Base-by-base conservation (phyloP, 2,797 vertebrate genomes). In the Gymnopithys bicolor region DNA sequence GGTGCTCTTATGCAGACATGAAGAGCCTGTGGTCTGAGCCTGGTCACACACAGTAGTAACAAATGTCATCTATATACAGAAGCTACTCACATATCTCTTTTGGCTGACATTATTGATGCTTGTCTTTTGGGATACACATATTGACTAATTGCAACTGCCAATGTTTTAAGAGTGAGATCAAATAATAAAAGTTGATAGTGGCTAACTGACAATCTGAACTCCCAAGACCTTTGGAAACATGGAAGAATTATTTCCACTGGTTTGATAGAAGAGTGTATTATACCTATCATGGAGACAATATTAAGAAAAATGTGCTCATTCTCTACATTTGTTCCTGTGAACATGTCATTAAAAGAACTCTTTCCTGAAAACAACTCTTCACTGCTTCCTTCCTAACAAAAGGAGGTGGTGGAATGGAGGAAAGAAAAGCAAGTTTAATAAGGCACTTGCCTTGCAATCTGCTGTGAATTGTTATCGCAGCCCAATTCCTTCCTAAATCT, bases 31-130 rank as follows among this genome's bases (percentile, higher is more conserved):
- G 81, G 68, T 83, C 81, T 89, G 75, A 75, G 79, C 84, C 59
- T 87, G 51, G 77, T 95, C 73, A 64, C 83, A 93, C 75, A 95
- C 9, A 92, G 95, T 84, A 94, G 90, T 95, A 64, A 96, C 90
- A 97, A 97, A 97, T 97, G 96, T 97, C 94, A 96, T 97, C 96
- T 97, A 97, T 97, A 97, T 97, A 97, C 94, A 94, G 96, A 96
- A 96, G 85, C 96, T 97, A 82, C 96, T 97, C 95, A 96, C 78
- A 1, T 97, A 97, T 97, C 96, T 89, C 67, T 96, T 91, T 96
- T 97, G 96, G 97, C 96, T 97, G 95, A 97, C 96, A 97, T 96
- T 96, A 96, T 94, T 97, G 81, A 91, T 22, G 70, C 73, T 93
- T 94, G 87, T 91, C 95, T 97, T 97, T 95, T 88, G 95, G 93